Evolutionary conservation across 2,888 invertebrate genomes (phyloP).

Genomic region (Sphecodes monilicornis): DNA sequence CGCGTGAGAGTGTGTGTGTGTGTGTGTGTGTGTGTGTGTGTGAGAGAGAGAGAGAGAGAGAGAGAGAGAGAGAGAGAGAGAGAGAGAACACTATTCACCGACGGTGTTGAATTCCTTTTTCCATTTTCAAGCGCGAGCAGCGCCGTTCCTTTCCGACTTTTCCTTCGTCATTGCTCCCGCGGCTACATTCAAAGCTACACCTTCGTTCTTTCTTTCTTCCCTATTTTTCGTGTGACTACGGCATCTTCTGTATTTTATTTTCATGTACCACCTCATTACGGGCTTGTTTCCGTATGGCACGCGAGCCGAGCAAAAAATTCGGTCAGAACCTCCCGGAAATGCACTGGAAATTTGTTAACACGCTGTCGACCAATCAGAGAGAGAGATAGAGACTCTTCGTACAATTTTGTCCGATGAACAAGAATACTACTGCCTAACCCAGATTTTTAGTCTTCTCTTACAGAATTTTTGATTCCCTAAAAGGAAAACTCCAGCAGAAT

Average conservation of each 20-base stretch:
- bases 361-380: not conserved
- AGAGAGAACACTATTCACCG: slow-evolving; percentile 24
- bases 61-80: too few species aligned
- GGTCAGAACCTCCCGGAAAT: not conserved
- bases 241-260: slow-evolving; percentile 5
- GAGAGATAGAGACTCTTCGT: not conserved
- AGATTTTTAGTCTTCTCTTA: not conserved
- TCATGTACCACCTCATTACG: not conserved
- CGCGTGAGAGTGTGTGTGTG: not conserved
- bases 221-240: not conserved
- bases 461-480: not conserved
- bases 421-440: not conserved
- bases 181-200: slow-evolving; percentile 20
- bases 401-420: not conserved
- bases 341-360: not conserved
- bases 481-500: too few species aligned
- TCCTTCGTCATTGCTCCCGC: not conserved
- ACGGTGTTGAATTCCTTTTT: slow-evolving; percentile 28
- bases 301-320: not conserved
- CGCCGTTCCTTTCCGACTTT: slow-evolving; percentile 36
- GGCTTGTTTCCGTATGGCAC: not conserved
- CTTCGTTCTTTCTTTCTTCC: not conserved
- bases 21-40: too few species aligned
- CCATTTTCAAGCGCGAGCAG: not conserved
- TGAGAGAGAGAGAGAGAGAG: not conserved